Evolutionary conservation across 2,797 vertebrate genomes (phyloP).

Genomic region (Acomys russatus): DNA sequence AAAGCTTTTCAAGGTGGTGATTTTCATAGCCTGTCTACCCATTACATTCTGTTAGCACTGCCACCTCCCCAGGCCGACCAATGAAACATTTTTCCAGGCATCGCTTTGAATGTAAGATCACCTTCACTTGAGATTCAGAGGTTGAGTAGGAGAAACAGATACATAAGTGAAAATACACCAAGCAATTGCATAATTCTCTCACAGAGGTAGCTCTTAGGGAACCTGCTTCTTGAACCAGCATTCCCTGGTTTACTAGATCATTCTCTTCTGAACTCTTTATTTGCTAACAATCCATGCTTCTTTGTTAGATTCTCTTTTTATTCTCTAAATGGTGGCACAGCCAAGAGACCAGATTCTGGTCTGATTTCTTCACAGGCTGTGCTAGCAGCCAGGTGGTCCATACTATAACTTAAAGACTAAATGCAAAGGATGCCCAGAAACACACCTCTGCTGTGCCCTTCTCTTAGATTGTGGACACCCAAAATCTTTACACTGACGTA

Average conservation of each 20-base stretch:
- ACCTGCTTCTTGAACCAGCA: neutral
- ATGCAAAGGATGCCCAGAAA: neutral
- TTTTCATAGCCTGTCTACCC: neutral
- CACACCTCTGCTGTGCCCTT: neutral
- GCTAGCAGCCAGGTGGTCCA: neutral
- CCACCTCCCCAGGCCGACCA: neutral
- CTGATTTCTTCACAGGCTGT: neutral
- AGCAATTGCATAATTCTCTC: neutral
- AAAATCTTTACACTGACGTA: neutral
- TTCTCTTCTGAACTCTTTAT: neutral
- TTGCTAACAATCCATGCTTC: neutral
- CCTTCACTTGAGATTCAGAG: neutral
- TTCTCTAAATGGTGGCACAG: neutral
- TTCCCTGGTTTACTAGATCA: neutral
- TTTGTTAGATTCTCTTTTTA: neutral
- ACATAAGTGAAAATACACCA: neutral
- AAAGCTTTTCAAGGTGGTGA: neutral
- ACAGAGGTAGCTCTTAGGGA: neutral
- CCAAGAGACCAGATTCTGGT: neutral
- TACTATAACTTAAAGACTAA: neutral
- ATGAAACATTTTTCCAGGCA: neutral
- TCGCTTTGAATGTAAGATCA: neutral
- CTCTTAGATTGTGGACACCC: neutral
- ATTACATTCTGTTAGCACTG: neutral
- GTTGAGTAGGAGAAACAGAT: neutral